A percentile compares a stretch with the other conserved stretches of the same genome.
Evolutionary conservation across 2,797 vertebrate species (phyloP).

Genomic region (Lutjanus argentimaculatus): DNA sequence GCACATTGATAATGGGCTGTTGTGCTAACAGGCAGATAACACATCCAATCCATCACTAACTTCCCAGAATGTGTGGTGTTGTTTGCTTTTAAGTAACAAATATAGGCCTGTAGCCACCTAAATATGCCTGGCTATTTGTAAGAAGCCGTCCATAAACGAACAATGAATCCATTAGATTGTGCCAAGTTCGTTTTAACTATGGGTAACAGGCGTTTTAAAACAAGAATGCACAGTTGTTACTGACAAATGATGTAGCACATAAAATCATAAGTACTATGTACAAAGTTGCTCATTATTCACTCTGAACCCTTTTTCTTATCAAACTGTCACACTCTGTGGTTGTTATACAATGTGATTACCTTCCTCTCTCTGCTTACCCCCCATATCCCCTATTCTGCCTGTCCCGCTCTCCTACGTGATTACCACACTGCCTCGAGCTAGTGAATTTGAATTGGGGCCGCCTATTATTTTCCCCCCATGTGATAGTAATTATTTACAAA

Average conservation of each 20-base stretch:
- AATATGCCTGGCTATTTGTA: conserved; percentile 62
- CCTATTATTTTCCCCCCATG: conserved; percentile 85
- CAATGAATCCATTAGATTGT: conserved; percentile 73
- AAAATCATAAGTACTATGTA: conserved; percentile 79
- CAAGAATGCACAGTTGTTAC: conserved; percentile 67
- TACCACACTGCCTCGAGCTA: conserved; percentile 85
- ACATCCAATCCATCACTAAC: conserved; percentile 83
- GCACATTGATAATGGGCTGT: conserved; percentile 84
- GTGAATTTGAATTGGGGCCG: conserved; percentile 85
- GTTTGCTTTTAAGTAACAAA: conserved; percentile 80
- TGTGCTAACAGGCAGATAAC: conserved; percentile 87
- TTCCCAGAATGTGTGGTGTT: conserved; percentile 62
- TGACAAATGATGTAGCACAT: conserved; percentile 80
- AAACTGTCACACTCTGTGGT: conserved; percentile 79
- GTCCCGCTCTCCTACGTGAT: conserved; percentile 80
- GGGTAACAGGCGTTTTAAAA: conserved; percentile 72
- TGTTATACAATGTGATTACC: conserved; percentile 81
- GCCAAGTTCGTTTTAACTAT: conserved; percentile 74
- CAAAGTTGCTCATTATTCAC: conserved; percentile 84
- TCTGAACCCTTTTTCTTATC: conserved; percentile 81
- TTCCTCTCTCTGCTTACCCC: conserved; percentile 65
- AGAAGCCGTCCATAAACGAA: conserved; percentile 74
- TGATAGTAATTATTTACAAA: conserved; percentile 90
- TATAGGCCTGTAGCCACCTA: conserved; percentile 45
- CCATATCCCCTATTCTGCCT: conserved; percentile 62